phyloP scores from a whole-genome alignment of 2,888 invertebrate genomes.

The Patella depressa region DNA sequence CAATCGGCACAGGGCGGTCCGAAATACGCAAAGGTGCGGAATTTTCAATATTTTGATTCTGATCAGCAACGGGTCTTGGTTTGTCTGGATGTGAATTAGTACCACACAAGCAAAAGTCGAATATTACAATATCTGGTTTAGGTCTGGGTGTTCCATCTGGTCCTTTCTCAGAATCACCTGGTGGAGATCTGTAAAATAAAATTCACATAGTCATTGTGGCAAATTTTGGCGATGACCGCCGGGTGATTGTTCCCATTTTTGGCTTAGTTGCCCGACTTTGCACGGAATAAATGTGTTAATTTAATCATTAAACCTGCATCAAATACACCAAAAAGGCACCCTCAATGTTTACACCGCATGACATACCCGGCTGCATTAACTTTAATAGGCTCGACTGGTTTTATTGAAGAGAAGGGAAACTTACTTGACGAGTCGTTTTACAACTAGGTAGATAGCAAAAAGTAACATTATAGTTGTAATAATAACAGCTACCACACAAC shows the following conservation, averaged over 20 bases:
- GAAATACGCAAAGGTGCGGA: neutral
- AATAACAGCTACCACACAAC: constrained; percentile 37
- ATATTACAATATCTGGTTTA: constrained; percentile 3
- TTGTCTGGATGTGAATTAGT: neutral
- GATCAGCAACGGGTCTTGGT: neutral
- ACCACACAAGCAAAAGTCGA: neutral
- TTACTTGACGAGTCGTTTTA: constrained; percentile 31
- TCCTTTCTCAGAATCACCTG: neutral
- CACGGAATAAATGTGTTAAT: neutral
- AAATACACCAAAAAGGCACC: neutral
- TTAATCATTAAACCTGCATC: constrained; percentile 3
- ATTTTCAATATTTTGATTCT: constrained; percentile 3
- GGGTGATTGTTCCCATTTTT: too few relatives aligned
- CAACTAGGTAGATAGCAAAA: constrained; percentile 37
- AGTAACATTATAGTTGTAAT: constrained; percentile 33
- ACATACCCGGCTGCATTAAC: too few relatives aligned
- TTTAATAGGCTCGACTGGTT: too few relatives aligned
- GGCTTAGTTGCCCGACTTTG: too few relatives aligned
- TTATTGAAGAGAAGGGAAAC: neutral
- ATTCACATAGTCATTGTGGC: neutral
- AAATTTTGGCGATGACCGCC: too few relatives aligned
- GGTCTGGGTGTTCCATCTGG: neutral
- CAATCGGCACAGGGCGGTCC: neutral
- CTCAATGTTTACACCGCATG: too few relatives aligned
- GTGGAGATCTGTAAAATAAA: neutral